phyloP scores from a whole-genome alignment of 1,140 invertebrate genomes.

The Drosophila auraria region DNA sequence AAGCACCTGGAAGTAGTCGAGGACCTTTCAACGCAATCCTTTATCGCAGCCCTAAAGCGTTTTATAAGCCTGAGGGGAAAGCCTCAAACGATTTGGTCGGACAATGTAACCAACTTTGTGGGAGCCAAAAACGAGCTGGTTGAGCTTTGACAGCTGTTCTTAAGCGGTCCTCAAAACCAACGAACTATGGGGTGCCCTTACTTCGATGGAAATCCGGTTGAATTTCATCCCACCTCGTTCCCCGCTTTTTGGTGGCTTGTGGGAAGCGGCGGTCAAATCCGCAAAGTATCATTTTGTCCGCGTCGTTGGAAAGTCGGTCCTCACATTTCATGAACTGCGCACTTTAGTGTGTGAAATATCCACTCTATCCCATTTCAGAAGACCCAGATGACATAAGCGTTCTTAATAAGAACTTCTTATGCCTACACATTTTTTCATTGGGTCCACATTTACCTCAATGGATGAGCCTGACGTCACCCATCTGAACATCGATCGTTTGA shows the following conservation, averaged over 20 bases:
- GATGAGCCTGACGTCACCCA: not conserved
- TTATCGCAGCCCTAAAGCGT: not conserved
- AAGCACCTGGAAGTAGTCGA: slow-evolving; percentile 10
- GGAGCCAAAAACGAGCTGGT: not conserved
- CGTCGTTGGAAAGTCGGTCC: slow-evolving; percentile 2
- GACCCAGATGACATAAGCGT: slow-evolving; percentile 1
- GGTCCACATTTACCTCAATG: not conserved
- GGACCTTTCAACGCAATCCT: not conserved
- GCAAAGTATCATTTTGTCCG: not conserved
- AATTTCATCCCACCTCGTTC: slow-evolving; percentile 3
- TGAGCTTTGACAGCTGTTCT: too few species aligned
- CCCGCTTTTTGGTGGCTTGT: not conserved
- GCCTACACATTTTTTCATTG: slow-evolving; percentile 1
- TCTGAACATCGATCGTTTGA: slow-evolving; percentile 13
- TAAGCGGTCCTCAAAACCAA: not conserved
- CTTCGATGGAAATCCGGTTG: not conserved
- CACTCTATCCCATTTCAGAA: slow-evolving; percentile 17
- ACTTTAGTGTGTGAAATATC: slow-evolving; percentile 16
- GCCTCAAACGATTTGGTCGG: too few species aligned
- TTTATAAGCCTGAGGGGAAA: not conserved
- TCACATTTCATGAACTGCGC: not conserved
- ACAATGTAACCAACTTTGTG: not conserved
- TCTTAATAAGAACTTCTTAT: not conserved
- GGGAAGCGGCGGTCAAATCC: not conserved
- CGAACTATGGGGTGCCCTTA: not conserved